These are phyloP conservation scores for Paraplagusia blochii DNA, from an alignment of 2,113 vertebrate genomes.

Conservation along the genomic window DNA sequence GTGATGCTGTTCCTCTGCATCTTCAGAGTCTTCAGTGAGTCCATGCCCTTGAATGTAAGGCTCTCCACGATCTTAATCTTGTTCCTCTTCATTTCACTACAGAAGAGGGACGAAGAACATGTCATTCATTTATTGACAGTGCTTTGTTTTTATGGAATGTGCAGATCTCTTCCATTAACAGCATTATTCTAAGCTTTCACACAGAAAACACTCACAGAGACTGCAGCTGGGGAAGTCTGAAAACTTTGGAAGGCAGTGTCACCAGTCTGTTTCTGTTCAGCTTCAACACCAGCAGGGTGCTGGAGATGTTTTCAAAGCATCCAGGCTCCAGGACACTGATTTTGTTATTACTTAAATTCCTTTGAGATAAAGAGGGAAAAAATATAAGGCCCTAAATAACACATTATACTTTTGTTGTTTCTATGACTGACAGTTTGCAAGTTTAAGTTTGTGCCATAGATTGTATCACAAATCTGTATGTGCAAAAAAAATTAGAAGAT, in stretches of 20 bases:
- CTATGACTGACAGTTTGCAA: no score
- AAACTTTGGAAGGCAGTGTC: constrained; percentile 87
- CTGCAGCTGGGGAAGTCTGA: constrained; percentile 89
- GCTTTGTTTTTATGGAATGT: neutral
- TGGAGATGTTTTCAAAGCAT: constrained; percentile 94
- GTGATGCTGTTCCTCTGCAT: constrained; percentile 94
- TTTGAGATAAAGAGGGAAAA: constrained; percentile 60
- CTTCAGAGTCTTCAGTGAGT: constrained; percentile 89
- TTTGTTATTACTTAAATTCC: constrained; percentile 96
- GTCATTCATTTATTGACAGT: neutral
- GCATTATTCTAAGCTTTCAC: neutral
- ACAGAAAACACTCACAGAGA: constrained; percentile 84
- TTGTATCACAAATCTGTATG: no score
- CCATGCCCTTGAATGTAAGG: constrained; percentile 94
- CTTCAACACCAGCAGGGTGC: constrained; percentile 88
- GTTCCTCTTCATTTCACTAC: constrained; percentile 94
- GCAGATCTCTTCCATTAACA: neutral
- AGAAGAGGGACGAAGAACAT: constrained; percentile 5
- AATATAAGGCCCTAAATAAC: constrained; percentile 5
- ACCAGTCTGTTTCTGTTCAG: constrained; percentile 91
- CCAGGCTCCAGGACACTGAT: constrained; percentile 89
- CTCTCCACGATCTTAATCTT: constrained; percentile 92
- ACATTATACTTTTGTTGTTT: no score
- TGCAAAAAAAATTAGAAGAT: no score
- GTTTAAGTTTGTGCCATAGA: no score